Evolutionary conservation across 64 coral and sea anemone species (phyloP), one percentile per base, ranked within the genome.

Genomic region (Trachythela sp.): DNA sequence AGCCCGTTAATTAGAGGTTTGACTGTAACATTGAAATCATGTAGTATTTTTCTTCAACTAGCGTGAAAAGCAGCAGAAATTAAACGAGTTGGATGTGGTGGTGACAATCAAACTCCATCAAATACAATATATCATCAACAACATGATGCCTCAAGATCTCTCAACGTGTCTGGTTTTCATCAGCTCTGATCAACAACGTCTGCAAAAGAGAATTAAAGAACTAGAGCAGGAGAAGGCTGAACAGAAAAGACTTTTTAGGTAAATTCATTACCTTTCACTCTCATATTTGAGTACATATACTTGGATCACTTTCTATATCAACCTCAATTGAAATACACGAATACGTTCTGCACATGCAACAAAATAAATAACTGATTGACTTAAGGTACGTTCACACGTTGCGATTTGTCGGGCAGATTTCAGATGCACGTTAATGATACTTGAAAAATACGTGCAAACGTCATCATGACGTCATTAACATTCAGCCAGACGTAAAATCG

Each of bases 1-100:
- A n/a, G n/a, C n/a, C n/a, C n/a, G n/a, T 45, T 45, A 45, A 45
- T 45, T 45, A 13, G 4, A 22, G 20, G 56, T 0, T 0, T 20
- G 56, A 22, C 1, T 27, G 13, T 64, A 64, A 27, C 24, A 52
- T 52, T 20, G 1, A 15, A 2, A 52, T 52, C 0, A 64, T 20
- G 4, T 64, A 64, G 1, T 24, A n/a, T 64, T 8, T 24, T 70
- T 39, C 36, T 86, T 42, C 1, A 88, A 51, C 67, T 71, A 97
- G 95, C 95, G 95, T 45, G 93, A 97, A 51, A 97, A 97, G 43
- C 95, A 97, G 40, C 95, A 97, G 42, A 97, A 97, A 83, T 40
- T 97, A n/a, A 97, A 97, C 93, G 95, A 97, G 85, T 54, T 97
- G 75, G 95, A 97, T 41, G 95, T 97, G 36, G 95, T 97, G 34